Evolutionary conservation across 2,888 invertebrate genomes (phyloP).

Genomic region (Luperina testacea): DNA sequence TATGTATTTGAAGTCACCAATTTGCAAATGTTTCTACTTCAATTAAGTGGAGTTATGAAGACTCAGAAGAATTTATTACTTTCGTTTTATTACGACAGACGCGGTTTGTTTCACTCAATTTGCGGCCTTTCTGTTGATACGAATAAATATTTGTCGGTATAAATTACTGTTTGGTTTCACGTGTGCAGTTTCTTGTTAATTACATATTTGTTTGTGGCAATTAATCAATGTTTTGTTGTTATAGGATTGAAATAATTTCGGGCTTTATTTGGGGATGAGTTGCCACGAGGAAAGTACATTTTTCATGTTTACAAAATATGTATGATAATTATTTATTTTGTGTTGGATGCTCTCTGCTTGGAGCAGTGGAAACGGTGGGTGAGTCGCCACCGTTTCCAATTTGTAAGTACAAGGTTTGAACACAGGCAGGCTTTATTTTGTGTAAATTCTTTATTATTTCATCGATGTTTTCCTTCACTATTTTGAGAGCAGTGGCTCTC

Average conservation of each 20-base stretch:
- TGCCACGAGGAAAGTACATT: background rate
- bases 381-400: background rate
- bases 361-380: background rate
- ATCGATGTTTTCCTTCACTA: background rate
- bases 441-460: background rate
- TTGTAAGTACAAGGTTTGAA: background rate
- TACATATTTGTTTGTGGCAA: constrained; percentile 27
- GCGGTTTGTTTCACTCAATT: constrained; percentile 64
- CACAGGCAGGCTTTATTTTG: background rate
- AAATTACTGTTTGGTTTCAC: constrained; percentile 35
- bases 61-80: constrained; percentile 71
- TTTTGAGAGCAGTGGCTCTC: background rate
- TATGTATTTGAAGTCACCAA: constrained; percentile 77
- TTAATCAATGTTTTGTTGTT: constrained; percentile 30
- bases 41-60: constrained; percentile 80
- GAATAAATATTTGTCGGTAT: constrained; percentile 61
- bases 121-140: constrained; percentile 51
- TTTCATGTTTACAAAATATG: background rate
- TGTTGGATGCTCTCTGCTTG: too few species aligned
- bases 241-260: background rate
- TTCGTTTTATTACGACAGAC: constrained; percentile 67
- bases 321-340: background rate
- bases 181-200: constrained; percentile 49
- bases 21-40: constrained; percentile 80
- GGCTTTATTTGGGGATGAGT: background rate